Percentiles rank a stretch among this genome's conserved stretches.
phyloP scores from a whole-genome alignment of 2,888 invertebrate species.

The Rhamphomyia laevipes region DNA sequence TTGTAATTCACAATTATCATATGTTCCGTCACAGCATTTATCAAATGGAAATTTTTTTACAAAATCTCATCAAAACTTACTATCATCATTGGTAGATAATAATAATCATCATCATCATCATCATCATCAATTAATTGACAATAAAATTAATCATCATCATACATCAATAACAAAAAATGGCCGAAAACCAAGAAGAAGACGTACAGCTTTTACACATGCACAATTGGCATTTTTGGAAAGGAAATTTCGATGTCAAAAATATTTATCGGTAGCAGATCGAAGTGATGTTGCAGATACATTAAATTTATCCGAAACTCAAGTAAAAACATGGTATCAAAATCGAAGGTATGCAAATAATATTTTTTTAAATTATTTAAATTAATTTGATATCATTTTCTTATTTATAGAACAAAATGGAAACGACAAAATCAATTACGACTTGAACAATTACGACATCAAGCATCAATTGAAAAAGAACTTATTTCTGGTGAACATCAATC shows the following conservation, averaged over 20 bases:
- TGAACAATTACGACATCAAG: conserved; percentile 77
- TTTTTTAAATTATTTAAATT: neutral
- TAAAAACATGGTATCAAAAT: conserved; percentile 77
- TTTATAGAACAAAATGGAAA: conserved; percentile 72
- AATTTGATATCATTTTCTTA: neutral
- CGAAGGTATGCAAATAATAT: conserved; percentile 25
- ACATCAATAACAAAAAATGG: conserved; percentile 42
- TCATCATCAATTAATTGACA: neutral
- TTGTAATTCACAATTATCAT: conserved; percentile 12
- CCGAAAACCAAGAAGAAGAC: conserved; percentile 68
- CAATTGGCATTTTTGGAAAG: conserved; percentile 84
- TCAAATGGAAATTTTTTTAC: neutral
- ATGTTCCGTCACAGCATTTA: conserved; percentile 17
- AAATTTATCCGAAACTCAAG: conserved; percentile 84
- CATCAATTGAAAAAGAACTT: conserved; percentile 60
- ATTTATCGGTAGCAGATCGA: conserved; percentile 83
- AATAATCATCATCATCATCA: conserved; percentile 15
- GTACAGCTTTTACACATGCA: conserved; percentile 89
- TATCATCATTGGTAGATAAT: neutral
- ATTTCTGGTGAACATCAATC: conserved; percentile 31
- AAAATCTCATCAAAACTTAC: conserved; percentile 7
- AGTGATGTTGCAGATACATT: conserved; percentile 87
- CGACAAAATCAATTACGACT: conserved; percentile 76
- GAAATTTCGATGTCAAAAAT: conserved; percentile 87
- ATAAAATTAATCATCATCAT: conserved; percentile 18